Percentiles rank a stretch among this genome's conserved stretches.
phyloP scores from a whole-genome alignment of 2,888 invertebrate species.

The Tetrapedia diversipes region DNA sequence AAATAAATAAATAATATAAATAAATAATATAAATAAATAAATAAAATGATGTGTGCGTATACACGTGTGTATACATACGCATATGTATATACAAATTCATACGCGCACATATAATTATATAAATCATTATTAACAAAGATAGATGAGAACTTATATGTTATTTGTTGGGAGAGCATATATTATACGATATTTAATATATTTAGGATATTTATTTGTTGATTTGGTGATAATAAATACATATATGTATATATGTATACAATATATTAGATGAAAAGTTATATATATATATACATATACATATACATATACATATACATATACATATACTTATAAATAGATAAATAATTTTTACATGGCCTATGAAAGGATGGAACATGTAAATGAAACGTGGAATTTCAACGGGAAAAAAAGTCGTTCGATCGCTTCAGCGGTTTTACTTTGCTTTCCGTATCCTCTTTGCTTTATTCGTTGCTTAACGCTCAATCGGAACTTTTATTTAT shows the following conservation, averaged over 20 bases:
- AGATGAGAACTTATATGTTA: constrained; percentile 74
- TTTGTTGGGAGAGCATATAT: constrained; percentile 82
- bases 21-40: constrained; percentile 63
- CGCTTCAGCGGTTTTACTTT: constrained; percentile 18
- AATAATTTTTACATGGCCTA: constrained; percentile 61
- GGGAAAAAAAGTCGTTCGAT: constrained; percentile 51
- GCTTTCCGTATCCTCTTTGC: not conserved
- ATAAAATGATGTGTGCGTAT: constrained; percentile 59
- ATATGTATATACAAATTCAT: constrained; percentile 59
- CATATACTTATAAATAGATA: constrained; percentile 50
- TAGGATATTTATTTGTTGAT: constrained; percentile 82
- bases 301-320: constrained; percentile 47
- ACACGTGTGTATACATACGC: constrained; percentile 44
- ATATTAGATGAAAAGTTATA: too few relatives aligned
- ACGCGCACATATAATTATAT: constrained; percentile 69
- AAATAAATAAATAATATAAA: constrained; percentile 56
- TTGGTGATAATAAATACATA: constrained; percentile 73
- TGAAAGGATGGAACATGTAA: constrained; percentile 49
- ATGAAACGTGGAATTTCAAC: constrained; percentile 54
- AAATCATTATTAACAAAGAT: constrained; percentile 65
- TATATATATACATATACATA: constrained; percentile 31
- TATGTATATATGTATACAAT: constrained; percentile 32
- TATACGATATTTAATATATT: constrained; percentile 80
- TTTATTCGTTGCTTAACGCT: not conserved
- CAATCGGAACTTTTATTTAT: not conserved